Percentiles rank a stretch among this genome's conserved stretches.
These are phyloP conservation scores for Brachionus asplanchnoidis DNA, from an alignment of 1,140 invertebrate species.

Conservation along the genomic window DNA sequence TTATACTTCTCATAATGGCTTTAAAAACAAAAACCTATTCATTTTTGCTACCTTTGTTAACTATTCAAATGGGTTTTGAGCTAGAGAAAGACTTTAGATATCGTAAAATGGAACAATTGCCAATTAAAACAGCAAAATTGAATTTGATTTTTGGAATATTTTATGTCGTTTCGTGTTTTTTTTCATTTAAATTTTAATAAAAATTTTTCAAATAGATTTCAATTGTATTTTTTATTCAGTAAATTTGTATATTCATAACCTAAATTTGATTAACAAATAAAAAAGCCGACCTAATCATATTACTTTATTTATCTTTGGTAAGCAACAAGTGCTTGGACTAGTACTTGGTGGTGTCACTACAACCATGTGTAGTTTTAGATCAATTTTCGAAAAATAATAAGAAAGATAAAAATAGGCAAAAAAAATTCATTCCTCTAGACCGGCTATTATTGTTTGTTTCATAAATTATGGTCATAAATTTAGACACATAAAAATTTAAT, in stretches of 20 bases:
- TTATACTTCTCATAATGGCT: constrained; percentile 75
- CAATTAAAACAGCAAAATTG: constrained; percentile 77
- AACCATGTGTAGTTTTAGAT: neutral
- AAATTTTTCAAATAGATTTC: neutral
- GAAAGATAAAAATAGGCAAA: neutral
- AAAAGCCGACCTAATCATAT: neutral
- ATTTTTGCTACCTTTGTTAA: constrained; percentile 72
- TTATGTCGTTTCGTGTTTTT: constrained; percentile 67
- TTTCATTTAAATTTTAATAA: constrained; percentile 41
- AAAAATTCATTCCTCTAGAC: neutral
- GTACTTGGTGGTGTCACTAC: neutral
- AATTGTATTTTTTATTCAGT: neutral
- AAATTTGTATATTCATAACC: neutral
- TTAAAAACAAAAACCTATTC: constrained; percentile 76
- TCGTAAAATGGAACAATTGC: constrained; percentile 71
- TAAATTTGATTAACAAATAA: neutral
- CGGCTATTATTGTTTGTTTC: neutral
- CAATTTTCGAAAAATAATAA: neutral
- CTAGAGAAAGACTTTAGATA: constrained; percentile 81
- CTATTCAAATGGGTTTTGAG: constrained; percentile 76
- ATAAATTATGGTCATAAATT: neutral
- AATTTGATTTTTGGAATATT: constrained; percentile 85
- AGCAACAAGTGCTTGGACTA: neutral
- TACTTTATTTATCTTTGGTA: neutral
- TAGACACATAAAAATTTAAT: neutral